Conservation (phyloP, 2,888 invertebrate genomes). For the Schizaphis graminum region DNA sequence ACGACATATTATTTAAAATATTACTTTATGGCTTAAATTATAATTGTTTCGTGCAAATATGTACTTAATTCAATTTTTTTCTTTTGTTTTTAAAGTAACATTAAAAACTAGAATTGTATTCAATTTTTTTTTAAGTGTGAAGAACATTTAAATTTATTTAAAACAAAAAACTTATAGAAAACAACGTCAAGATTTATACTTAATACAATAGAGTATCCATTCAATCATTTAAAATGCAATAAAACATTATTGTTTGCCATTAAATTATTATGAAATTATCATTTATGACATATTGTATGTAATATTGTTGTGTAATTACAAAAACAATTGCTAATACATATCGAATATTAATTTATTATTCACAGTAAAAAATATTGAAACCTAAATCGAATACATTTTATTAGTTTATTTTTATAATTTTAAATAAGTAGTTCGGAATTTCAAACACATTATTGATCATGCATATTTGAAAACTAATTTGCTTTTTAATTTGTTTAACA, state of each 20-base stretch:
- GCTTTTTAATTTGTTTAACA: not conserved
- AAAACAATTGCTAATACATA: not conserved
- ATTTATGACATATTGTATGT: not conserved
- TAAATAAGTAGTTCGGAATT: not conserved
- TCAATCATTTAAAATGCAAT: not conserved
- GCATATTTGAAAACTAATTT: not conserved
- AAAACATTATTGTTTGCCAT: too few relatives aligned
- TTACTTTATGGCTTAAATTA: not conserved
- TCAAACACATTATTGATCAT: not conserved
- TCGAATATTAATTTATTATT: not conserved
- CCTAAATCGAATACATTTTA: not conserved
- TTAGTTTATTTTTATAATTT: not conserved
- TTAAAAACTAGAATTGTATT: not conserved
- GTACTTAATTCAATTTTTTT: not conserved
- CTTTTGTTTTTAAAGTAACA: not conserved
- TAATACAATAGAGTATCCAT: not conserved
- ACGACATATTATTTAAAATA: not conserved
- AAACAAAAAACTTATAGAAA: not conserved
- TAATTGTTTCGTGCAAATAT: not conserved
- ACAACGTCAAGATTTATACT: not conserved
- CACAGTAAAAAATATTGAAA: not conserved
- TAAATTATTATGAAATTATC: too few relatives aligned
- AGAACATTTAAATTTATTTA: not conserved
- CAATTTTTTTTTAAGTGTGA: not conserved
- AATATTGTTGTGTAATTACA: not conserved